These are phyloP conservation scores for Tinea pellionella DNA, from an alignment of 2,888 invertebrate species.

Conservation along the genomic window DNA sequence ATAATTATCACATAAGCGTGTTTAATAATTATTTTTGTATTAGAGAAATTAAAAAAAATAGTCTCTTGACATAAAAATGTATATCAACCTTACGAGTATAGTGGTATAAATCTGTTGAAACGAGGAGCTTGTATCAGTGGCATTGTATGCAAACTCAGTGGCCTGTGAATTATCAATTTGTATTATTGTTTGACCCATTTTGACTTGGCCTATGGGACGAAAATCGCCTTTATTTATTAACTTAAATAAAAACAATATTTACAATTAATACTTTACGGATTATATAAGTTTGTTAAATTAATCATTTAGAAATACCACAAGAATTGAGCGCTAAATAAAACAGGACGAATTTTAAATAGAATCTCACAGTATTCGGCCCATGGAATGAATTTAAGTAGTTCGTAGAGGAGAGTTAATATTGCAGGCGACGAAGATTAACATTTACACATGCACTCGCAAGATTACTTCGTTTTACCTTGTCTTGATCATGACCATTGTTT, in stretches of 20 bases:
- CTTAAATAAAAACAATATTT: too few species aligned
- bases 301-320: too few species aligned
- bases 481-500: too few species aligned
- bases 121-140: constrained; percentile 43
- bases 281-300: too few species aligned
- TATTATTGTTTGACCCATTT: constrained; percentile 2
- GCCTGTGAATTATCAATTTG: too few species aligned
- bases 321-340: background rate
- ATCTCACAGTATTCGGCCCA: constrained; percentile 13
- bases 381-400: too few species aligned
- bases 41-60: too few species aligned
- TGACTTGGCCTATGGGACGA: constrained; percentile 38
- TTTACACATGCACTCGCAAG: background rate
- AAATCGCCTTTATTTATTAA: constrained; percentile 18
- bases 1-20: too few species aligned
- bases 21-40: too few species aligned
- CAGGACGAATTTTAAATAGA: constrained; percentile 16
- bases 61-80: background rate
- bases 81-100: constrained; percentile 2
- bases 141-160: constrained; percentile 57
- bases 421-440: constrained; percentile 1
- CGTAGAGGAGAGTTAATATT: too few species aligned
- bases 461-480: background rate
- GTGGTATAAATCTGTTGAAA: constrained; percentile 9
- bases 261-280: too few species aligned